Evolutionary conservation across 2,888 invertebrate species (phyloP).

Genomic region (Steinernema scapterisci): DNA sequence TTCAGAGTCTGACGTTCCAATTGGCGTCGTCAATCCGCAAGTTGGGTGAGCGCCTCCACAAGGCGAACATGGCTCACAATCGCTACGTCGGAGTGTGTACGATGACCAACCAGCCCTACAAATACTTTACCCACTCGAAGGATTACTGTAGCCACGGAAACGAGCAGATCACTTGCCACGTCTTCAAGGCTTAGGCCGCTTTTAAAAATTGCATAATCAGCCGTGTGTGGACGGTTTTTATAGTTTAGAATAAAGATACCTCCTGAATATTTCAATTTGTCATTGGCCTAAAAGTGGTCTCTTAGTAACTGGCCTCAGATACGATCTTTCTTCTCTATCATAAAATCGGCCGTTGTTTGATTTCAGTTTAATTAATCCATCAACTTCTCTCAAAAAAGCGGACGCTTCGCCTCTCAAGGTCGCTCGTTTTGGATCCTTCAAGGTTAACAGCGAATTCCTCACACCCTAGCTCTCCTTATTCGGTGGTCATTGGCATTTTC

Average conservation of each 20-base stretch:
- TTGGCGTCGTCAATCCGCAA: constrained; percentile 1
- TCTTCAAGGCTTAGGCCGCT: not conserved
- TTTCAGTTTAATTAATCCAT: not conserved
- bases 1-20: constrained; percentile 25
- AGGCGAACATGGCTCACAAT: not conserved
- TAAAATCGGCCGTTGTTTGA: not conserved
- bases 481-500: no score
- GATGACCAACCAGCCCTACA: constrained; percentile 5
- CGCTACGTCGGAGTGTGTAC: constrained; percentile 14
- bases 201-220: not conserved
- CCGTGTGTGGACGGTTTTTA: not conserved
- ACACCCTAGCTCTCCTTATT: no score
- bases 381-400: not conserved
- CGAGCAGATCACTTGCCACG: constrained; percentile 29
- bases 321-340: no score
- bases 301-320: no score
- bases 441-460: no score
- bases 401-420: not conserved
- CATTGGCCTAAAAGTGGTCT: no score
- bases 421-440: not conserved
- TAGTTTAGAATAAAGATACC: no score
- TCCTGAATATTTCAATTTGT: no score
- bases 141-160: constrained; percentile 18
- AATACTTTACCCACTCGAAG: constrained; percentile 22
- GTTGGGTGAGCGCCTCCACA: not conserved